Percentiles rank a stretch among this genome's conserved stretches.
These are phyloP conservation scores for Hemitrygon akajei DNA, from an alignment of 2,797 vertebrate species.

Conservation along the genomic window DNA sequence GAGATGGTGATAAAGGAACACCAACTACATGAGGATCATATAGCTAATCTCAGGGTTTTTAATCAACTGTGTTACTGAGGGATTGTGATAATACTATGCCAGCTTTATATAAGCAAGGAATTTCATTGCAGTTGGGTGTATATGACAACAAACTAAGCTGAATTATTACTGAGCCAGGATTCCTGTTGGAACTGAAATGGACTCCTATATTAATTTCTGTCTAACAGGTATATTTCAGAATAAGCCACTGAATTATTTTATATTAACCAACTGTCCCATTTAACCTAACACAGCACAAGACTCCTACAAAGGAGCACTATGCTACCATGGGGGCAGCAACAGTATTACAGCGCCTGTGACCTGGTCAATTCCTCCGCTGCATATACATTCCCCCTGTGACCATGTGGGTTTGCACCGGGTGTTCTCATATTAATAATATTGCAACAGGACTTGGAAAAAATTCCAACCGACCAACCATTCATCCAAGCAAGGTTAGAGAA, in stretches of 20 bases:
- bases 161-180: not conserved
- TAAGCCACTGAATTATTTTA: not conserved
- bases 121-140: too few relatives aligned
- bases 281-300: not conserved
- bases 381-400: too few relatives aligned
- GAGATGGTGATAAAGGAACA: not conserved
- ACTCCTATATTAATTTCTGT: not conserved
- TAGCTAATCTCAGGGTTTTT: not conserved
- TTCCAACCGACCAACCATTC: not conserved
- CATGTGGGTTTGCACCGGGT: not conserved
- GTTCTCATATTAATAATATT: not conserved
- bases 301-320: too few relatives aligned
- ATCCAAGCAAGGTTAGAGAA: too few relatives aligned
- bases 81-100: not conserved
- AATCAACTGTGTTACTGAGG: not conserved
- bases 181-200: not conserved
- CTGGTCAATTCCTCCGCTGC: too few relatives aligned
- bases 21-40: not conserved
- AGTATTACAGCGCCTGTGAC: too few relatives aligned
- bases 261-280: not conserved
- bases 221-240: not conserved
- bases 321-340: too few relatives aligned
- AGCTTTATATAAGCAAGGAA: too few relatives aligned
- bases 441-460: not conserved
- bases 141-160: too few relatives aligned